Evolutionary conservation across 2,888 invertebrate genomes (phyloP).

Genomic region (Abrostola tripartita): DNA sequence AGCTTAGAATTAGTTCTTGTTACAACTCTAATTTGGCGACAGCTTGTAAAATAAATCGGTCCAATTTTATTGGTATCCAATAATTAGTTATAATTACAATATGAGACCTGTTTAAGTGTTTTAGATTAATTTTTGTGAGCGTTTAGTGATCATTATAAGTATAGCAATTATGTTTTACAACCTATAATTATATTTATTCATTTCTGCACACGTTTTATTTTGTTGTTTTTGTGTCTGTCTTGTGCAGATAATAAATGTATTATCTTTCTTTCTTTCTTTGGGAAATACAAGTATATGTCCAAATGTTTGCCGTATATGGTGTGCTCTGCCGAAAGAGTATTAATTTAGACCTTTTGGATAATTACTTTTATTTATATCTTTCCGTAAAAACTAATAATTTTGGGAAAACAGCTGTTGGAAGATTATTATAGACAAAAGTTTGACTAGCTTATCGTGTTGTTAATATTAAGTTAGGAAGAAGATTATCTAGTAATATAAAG

Average conservation of each 20-base stretch:
- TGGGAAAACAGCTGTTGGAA: too few species aligned
- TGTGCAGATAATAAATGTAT: too few species aligned
- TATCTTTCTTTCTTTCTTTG: not conserved
- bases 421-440: too few species aligned
- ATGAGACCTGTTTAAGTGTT: not conserved
- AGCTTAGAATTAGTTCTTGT: slow-evolving; percentile 59
- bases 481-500: too few species aligned
- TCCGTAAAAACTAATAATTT: too few species aligned
- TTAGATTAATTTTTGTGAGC: not conserved
- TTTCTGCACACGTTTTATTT: not conserved
- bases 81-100: slow-evolving; percentile 5
- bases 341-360: too few species aligned
- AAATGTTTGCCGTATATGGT: not conserved
- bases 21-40: slow-evolving; percentile 43
- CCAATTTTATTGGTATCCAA: not conserved
- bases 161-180: not conserved
- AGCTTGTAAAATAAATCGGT: slow-evolving; percentile 14
- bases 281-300: not conserved
- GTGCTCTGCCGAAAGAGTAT: too few species aligned
- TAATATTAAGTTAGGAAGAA: too few species aligned
- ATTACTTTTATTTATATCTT: too few species aligned
- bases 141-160: slow-evolving; percentile 4
- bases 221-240: too few species aligned
- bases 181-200: not conserved
- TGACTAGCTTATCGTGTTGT: too few species aligned